These are phyloP conservation scores for Rhincodon typus DNA, from an alignment of 2,797 vertebrate species.

Conservation along the genomic window DNA sequence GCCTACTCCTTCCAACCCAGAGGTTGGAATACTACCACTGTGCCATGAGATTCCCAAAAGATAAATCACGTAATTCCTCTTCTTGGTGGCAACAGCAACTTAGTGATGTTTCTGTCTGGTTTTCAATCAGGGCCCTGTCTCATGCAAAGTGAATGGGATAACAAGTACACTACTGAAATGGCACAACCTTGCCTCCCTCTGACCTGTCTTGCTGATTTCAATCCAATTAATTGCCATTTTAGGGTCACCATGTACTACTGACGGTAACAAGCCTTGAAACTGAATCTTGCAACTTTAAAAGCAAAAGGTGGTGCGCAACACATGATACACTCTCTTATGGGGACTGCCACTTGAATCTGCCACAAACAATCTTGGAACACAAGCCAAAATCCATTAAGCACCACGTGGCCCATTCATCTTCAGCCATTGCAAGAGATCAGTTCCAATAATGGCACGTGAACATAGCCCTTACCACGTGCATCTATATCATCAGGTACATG, in stretches of 20 bases:
- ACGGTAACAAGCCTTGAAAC: background rate
- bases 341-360: too few species aligned
- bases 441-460: background rate
- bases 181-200: too few species aligned
- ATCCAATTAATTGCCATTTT: background rate
- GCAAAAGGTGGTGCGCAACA: background rate
- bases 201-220: background rate
- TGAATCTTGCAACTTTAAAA: background rate
- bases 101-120: too few species aligned
- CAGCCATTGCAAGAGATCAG: background rate
- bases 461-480: background rate
- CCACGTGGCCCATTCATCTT: background rate
- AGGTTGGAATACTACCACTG: too few species aligned
- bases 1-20: too few species aligned
- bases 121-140: too few species aligned
- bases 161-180: too few species aligned
- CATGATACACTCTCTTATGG: background rate
- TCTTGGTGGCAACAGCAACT: too few species aligned
- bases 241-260: background rate
- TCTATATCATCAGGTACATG: too few species aligned
- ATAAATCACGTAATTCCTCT: too few species aligned
- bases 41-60: too few species aligned
- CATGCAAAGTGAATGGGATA: too few species aligned
- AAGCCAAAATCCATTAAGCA: background rate
- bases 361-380: background rate